Percentiles rank a stretch among this genome's conserved stretches.
These are phyloP conservation scores for Menidia beryllina DNA, from an alignment of 2,113 vertebrate genomes.

Conservation along the genomic window DNA sequence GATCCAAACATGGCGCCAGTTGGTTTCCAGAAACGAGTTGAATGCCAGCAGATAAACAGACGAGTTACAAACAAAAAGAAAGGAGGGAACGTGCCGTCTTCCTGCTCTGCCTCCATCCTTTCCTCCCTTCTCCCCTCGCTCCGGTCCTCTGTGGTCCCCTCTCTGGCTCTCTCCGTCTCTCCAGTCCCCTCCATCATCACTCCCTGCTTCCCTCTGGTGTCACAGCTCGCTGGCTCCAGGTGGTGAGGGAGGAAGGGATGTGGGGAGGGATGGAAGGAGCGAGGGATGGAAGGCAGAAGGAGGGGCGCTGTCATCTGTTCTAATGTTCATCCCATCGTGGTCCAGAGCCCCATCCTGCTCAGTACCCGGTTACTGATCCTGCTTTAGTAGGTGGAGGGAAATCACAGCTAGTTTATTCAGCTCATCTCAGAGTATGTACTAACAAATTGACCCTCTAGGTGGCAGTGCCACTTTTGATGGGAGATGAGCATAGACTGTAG, in stretches of 20 bases:
- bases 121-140: conserved; percentile 34
- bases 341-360: conserved; percentile 34
- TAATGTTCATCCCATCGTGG: conserved; percentile 69
- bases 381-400: background rate
- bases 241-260: conserved; percentile 76
- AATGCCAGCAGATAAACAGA: too few species aligned
- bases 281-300: conserved; percentile 43
- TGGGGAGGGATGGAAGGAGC: conserved; percentile 52
- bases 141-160: conserved; percentile 39
- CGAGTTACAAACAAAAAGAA: too few species aligned
- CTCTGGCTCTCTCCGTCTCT: conserved; percentile 25
- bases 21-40: too few species aligned
- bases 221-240: conserved; percentile 84
- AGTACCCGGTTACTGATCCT: background rate
- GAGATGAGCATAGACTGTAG: too few species aligned
- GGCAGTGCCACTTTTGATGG: too few species aligned
- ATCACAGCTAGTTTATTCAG: too few species aligned
- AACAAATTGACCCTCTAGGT: too few species aligned
- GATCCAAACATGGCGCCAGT: too few species aligned
- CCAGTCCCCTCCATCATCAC: conserved; percentile 71
- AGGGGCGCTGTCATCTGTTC: conserved; percentile 73
- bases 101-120: background rate
- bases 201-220: conserved; percentile 75
- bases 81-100: background rate
- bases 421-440: too few species aligned